Conservation (phyloP, 2,888 invertebrate species). For the Lottia gigantea region DNA sequence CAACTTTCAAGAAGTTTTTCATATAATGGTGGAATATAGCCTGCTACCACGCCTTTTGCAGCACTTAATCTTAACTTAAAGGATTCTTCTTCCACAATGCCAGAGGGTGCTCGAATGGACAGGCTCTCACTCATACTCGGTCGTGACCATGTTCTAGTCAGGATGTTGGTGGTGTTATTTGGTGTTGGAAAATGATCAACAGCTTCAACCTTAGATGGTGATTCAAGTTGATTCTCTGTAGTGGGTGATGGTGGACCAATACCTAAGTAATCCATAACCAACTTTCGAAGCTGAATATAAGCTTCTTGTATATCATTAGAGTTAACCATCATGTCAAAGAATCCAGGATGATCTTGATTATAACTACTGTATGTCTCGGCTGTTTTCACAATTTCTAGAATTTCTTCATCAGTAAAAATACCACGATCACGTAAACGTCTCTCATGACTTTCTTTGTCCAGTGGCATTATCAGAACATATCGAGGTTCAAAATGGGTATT, state of each 20-base stretch:
- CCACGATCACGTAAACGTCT: constrained; percentile 55
- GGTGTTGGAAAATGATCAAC: constrained; percentile 13
- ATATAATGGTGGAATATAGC: constrained; percentile 56
- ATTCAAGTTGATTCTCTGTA: constrained; percentile 38
- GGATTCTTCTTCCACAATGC: constrained; percentile 64
- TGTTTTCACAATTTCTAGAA: constrained; percentile 54
- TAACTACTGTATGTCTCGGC: constrained; percentile 59
- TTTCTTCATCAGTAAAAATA: constrained; percentile 58
- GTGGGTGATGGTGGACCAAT: constrained; percentile 47
- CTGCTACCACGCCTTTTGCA: constrained; percentile 62
- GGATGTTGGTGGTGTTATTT: constrained; percentile 40
- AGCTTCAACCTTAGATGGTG: constrained; percentile 22
- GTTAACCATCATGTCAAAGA: constrained; percentile 67
- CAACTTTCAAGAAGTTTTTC: constrained; percentile 58
- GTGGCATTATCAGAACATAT: constrained; percentile 65
- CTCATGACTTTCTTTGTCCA: constrained; percentile 59
- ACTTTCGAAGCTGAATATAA: constrained; percentile 58
- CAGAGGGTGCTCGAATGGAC: constrained; percentile 50
- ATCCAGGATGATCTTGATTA: constrained; percentile 67
- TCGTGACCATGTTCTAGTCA: constrained; percentile 57
- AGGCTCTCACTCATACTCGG: constrained; percentile 55
- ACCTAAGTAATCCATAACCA: constrained; percentile 68
- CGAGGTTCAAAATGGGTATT: constrained; percentile 67
- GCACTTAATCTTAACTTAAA: constrained; percentile 59
- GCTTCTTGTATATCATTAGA: constrained; percentile 66